Evolutionary conservation across 2,888 invertebrate species (phyloP).

Genomic region (Lasioglossum figueresi): DNA sequence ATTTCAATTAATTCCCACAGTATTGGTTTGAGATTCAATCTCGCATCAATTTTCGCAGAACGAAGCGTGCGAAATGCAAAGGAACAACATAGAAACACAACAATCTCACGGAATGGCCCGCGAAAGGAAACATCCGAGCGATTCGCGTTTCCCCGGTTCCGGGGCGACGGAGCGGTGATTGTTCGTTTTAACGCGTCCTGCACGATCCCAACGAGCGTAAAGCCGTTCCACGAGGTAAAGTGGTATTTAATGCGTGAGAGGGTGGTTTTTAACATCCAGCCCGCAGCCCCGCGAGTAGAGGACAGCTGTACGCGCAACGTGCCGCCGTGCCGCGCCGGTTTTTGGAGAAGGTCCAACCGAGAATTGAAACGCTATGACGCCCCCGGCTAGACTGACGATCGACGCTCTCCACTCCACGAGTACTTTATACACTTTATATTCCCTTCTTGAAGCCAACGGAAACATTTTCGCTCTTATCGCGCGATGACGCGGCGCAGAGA

Average conservation of each 20-base stretch:
- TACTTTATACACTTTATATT: constrained; percentile 17
- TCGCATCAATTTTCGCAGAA: not conserved
- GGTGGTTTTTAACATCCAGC: constrained; percentile 26
- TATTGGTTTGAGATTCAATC: not conserved
- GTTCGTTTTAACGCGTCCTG: constrained; percentile 25
- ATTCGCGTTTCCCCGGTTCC: not conserved
- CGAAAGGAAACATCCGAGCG: not conserved
- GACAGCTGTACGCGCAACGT: constrained; percentile 39
- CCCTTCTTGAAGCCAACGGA: not conserved
- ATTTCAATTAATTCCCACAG: too few relatives aligned
- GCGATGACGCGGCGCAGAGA: not conserved
- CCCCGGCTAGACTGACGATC: constrained; percentile 15
- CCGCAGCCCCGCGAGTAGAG: not conserved
- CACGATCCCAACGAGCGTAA: not conserved
- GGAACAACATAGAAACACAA: not conserved
- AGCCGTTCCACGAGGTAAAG: constrained; percentile 1
- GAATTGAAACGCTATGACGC: constrained; percentile 50
- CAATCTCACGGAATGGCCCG: not conserved
- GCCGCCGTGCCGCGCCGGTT: constrained; percentile 19
- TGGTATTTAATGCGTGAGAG: constrained; percentile 32
- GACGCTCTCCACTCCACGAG: constrained; percentile 2
- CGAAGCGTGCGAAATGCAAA: not conserved
- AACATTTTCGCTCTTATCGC: constrained; percentile 8
- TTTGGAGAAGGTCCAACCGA: constrained; percentile 54
- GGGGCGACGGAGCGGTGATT: not conserved